Evolutionary conservation across 2,888 invertebrate species (phyloP).

Genomic region (Siphlonurus alternatus): DNA sequence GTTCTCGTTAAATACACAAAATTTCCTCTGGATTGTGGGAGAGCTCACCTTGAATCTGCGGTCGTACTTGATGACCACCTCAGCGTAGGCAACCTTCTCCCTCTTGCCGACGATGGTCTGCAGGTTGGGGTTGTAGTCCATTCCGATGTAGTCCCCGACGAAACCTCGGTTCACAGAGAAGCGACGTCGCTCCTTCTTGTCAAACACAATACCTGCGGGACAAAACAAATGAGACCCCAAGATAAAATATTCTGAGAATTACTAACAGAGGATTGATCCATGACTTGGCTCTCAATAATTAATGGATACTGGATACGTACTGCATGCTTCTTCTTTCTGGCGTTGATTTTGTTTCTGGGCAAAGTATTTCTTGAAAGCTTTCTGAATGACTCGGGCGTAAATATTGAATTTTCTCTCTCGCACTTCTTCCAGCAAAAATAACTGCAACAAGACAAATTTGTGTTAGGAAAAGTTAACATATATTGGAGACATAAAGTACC

Average conservation of each 20-base stretch:
- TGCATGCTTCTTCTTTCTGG: conserved; percentile 36
- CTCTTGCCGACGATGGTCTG: conserved; percentile 38
- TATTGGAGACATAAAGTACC: too few species aligned
- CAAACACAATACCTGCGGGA: conserved; percentile 24
- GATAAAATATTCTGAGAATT: background rate
- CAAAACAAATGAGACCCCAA: conserved; percentile 5
- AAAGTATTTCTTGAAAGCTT: conserved; percentile 44
- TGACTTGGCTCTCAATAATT: background rate
- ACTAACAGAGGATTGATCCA: background rate
- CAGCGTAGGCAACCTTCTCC: conserved; percentile 46
- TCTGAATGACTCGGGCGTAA: conserved; percentile 45
- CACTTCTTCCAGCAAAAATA: conserved; percentile 47
- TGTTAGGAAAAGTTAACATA: background rate
- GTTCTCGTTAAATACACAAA: background rate
- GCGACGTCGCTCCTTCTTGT: conserved; percentile 41
- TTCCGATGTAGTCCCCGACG: conserved; percentile 48
- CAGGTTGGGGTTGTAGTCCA: conserved; percentile 39
- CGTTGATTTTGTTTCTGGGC: conserved; percentile 37
- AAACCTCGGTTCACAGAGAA: conserved; percentile 46
- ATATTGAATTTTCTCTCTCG: conserved; percentile 46
- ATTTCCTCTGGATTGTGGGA: background rate
- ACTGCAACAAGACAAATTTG: too few species aligned
- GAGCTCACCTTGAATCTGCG: conserved; percentile 40
- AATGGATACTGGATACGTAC: too few species aligned
- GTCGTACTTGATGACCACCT: conserved; percentile 45